Evolutionary conservation across 2,888 invertebrate genomes (phyloP).

Genomic region (Galeopsomyia nigrocyanea): DNA sequence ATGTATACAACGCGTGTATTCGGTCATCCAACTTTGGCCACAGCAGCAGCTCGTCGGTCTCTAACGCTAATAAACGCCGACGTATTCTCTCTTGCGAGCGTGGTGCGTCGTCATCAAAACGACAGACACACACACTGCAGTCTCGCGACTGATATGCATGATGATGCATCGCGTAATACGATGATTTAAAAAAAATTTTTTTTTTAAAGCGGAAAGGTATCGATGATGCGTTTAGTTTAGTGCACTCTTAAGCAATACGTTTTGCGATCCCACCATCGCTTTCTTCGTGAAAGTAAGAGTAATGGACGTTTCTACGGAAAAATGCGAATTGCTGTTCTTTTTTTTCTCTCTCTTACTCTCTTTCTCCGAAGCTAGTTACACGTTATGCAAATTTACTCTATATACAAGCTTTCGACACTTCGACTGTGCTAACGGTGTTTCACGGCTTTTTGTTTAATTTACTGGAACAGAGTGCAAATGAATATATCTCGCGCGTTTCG

Average conservation of each 20-base stretch:
- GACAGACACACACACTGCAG: conserved; percentile 8
- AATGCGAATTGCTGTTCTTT: too few species aligned
- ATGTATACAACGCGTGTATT: too few species aligned
- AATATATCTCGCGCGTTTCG: too few species aligned
- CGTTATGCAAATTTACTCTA: too few species aligned
- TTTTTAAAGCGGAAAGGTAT: not conserved
- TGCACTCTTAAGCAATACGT: not conserved
- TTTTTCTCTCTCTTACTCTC: too few species aligned
- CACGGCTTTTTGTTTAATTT: too few species aligned
- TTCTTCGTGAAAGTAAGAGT: too few species aligned
- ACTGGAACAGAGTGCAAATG: too few species aligned
- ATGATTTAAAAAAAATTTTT: not conserved
- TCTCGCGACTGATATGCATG: not conserved
- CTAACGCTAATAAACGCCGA: conserved; percentile 39
- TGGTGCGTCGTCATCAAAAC: conserved; percentile 8
- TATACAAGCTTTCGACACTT: too few species aligned
- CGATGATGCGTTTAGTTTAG: not conserved
- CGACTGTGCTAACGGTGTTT: too few species aligned
- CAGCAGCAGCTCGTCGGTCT: not conserved
- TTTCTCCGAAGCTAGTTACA: too few species aligned
- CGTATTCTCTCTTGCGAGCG: not conserved
- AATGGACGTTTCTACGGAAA: too few species aligned
- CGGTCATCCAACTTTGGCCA: conserved; percentile 40
- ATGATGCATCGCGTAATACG: not conserved
- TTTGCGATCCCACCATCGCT: not conserved